A percentile compares a stretch with the other conserved stretches of the same genome.
Conservation (phyloP, 2,797 vertebrate genomes). For the Urocyon cinereoargenteus region DNA sequence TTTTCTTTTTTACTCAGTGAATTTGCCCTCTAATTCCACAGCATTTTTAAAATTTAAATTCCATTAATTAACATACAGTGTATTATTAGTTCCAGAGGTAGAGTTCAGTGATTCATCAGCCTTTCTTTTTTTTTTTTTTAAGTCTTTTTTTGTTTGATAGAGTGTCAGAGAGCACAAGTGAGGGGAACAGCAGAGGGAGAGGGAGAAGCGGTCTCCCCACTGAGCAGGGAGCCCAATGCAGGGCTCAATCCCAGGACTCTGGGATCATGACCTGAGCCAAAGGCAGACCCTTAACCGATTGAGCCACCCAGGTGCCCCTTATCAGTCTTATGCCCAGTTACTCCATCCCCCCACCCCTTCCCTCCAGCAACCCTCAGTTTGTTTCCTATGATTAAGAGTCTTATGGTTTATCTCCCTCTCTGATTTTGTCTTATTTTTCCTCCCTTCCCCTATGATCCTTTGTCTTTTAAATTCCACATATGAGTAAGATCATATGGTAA, state of each 20-base stretch:
- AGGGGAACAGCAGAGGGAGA: no score
- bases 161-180: no score
- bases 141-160: no score
- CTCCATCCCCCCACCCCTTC: accelerated
- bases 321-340: background rate
- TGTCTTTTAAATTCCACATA: background rate
- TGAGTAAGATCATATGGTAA: background rate
- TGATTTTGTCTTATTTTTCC: background rate
- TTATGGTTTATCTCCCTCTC: background rate
- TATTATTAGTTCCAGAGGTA: background rate
- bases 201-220: no score
- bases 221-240: no score
- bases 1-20: background rate
- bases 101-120: background rate
- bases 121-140: no score
- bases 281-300: no score
- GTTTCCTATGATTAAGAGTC: background rate
- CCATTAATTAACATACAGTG: background rate
- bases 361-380: background rate
- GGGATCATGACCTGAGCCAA: no score
- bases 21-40: background rate
- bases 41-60: background rate
- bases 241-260: no score
- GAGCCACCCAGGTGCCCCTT: no score
- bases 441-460: background rate